A percentile compares a stretch with the other conserved stretches of the same genome.
Evolutionary conservation across 2,888 invertebrate species (phyloP).

Genomic region (Dichetophora obliterata): DNA sequence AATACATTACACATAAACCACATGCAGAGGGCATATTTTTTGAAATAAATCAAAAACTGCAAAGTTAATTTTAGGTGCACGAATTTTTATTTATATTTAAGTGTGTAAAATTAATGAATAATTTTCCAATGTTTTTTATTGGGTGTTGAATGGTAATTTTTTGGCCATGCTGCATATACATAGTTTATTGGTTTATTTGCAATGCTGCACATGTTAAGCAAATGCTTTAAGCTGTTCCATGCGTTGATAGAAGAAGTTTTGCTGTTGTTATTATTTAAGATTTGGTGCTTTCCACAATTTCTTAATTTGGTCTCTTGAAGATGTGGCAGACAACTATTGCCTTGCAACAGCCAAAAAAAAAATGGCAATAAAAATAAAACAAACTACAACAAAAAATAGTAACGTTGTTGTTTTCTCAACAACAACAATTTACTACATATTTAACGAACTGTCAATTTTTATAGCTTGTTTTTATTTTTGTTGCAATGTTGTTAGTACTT

Average conservation of each 20-base stretch:
- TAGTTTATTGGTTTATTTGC: neutral
- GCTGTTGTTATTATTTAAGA: neutral
- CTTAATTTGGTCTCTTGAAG: neutral
- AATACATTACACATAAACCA: too few relatives aligned
- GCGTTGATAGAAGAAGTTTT: neutral
- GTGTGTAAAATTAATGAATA: too few relatives aligned
- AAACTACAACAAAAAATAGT: neutral
- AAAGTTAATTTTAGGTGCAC: too few relatives aligned
- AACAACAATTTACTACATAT: neutral
- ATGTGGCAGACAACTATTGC: too few relatives aligned
- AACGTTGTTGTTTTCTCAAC: too few relatives aligned
- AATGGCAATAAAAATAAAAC: neutral
- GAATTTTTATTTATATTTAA: too few relatives aligned
- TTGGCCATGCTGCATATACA: too few relatives aligned
- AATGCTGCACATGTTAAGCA: neutral
- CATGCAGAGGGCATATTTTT: too few relatives aligned
- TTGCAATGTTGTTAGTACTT: neutral
- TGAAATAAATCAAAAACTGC: too few relatives aligned
- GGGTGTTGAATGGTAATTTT: too few relatives aligned
- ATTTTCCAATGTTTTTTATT: too few relatives aligned
- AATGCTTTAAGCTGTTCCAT: neutral
- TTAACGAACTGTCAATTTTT: conserved; percentile 19
- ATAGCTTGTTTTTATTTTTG: neutral
- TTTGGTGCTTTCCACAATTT: neutral
- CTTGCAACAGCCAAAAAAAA: too few relatives aligned